A percentile compares a stretch with the other conserved stretches of the same genome.
Conservation (phyloP, 1,140 invertebrate species). For the Aphelinus atriplicis region DNA sequence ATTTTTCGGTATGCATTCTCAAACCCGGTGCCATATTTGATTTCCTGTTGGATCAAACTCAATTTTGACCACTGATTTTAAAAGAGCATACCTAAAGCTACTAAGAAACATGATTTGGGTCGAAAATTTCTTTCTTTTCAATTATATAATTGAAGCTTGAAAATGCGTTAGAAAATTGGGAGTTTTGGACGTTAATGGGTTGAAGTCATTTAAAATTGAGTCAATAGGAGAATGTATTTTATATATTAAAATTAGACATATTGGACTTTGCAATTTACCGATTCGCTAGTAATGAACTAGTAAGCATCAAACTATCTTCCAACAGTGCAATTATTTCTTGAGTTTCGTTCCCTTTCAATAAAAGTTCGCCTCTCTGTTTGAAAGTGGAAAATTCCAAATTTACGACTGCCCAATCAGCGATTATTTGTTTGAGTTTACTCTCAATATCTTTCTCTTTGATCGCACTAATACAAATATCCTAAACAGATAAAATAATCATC, state of each 20-base stretch:
- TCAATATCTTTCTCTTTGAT: conserved; percentile 93
- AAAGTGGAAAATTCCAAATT: conserved; percentile 83
- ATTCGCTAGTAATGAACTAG: conserved; percentile 86
- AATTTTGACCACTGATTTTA: too few species aligned
- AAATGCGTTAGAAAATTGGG: too few species aligned
- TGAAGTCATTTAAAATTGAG: too few species aligned
- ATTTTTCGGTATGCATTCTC: too few species aligned
- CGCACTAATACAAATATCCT: conserved; percentile 91
- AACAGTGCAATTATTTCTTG: conserved; percentile 81
- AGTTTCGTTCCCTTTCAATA: conserved; percentile 82
- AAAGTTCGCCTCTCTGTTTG: conserved; percentile 84
- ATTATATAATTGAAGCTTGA: too few species aligned
- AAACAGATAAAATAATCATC: neutral
- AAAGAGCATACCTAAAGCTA: too few species aligned
- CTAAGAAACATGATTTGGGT: too few species aligned
- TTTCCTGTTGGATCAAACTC: too few species aligned
- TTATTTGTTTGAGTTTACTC: conserved; percentile 85
- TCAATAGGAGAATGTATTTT: too few species aligned
- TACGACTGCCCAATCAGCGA: conserved; percentile 82
- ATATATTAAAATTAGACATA: neutral
- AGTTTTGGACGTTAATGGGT: too few species aligned
- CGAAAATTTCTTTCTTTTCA: too few species aligned
- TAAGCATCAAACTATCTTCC: conserved; percentile 89
- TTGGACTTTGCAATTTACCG: conserved; percentile 64
- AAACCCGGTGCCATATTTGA: too few species aligned